These are phyloP conservation scores for Spialia ferax DNA, from an alignment of 2,888 invertebrate genomes.

Conservation along the genomic window DNA sequence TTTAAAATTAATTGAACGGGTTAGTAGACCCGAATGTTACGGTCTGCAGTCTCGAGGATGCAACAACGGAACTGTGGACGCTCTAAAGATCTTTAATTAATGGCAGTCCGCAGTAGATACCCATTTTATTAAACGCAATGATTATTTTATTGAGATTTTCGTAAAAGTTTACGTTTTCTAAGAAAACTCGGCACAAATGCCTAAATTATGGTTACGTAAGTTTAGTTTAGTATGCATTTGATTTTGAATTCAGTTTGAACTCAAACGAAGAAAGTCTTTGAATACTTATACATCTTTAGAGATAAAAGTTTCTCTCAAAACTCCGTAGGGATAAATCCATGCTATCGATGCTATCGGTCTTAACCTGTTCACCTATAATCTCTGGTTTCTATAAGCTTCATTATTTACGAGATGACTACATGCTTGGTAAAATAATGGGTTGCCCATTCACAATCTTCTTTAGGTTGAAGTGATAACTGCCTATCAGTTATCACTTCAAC, in stretches of 20 bases:
- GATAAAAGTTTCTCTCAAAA: slow-evolving; percentile 17
- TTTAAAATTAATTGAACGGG: slow-evolving; percentile 34
- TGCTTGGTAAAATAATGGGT: slow-evolving; percentile 11
- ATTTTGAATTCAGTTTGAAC: not conserved
- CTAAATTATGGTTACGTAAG: no score
- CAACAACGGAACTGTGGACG: slow-evolving; percentile 3
- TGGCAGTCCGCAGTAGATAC: not conserved
- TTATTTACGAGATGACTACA: slow-evolving; percentile 45
- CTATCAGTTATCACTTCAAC: no score
- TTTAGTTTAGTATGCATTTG: no score
- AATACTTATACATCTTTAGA: slow-evolving; percentile 1
- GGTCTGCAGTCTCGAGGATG: not conserved
- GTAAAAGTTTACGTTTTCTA: not conserved
- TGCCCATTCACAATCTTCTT: not conserved
- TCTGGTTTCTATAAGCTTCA: slow-evolving; percentile 58
- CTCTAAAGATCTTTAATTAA: not conserved
- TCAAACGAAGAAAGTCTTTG: slow-evolving; percentile 24
- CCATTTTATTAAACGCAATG: no score
- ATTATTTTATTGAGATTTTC: no score
- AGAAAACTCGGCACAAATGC: not conserved
- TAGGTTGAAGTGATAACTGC: not conserved
- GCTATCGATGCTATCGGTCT: slow-evolving; percentile 30
- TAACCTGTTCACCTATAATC: slow-evolving; percentile 52
- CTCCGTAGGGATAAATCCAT: slow-evolving; percentile 14
- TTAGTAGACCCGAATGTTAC: slow-evolving; percentile 12